Conservation (phyloP, 2,113 vertebrate species). For the Taurulus bubalis region DNA sequence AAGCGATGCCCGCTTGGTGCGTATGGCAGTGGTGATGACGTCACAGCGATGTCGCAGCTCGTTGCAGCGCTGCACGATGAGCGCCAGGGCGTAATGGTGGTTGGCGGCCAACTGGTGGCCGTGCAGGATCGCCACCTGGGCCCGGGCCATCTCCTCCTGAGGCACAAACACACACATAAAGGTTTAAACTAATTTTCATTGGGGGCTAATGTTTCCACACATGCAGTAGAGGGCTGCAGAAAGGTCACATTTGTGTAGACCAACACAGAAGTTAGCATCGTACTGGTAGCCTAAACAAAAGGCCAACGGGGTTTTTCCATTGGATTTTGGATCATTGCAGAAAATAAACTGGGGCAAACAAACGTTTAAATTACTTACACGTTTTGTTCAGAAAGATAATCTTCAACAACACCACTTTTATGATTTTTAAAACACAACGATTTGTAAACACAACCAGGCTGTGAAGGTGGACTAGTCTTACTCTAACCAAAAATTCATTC, state of each 20-base stretch:
- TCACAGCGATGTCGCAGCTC: conserved; percentile 92
- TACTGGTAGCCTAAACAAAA: neutral
- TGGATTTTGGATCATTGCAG: too few relatives aligned
- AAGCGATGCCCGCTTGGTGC: conserved; percentile 84
- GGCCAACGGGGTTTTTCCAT: neutral
- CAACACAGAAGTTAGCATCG: neutral
- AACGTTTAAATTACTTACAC: too few relatives aligned
- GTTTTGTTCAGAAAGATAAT: too few relatives aligned
- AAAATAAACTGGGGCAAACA: too few relatives aligned
- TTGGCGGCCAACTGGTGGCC: conserved; percentile 93
- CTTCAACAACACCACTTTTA: too few relatives aligned
- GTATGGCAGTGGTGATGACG: conserved; percentile 86
- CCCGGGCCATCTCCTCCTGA: conserved; percentile 90
- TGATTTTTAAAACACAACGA: too few relatives aligned
- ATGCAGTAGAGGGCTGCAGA: neutral
- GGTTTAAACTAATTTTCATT: neutral
- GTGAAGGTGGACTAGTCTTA: neutral
- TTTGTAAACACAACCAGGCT: neutral
- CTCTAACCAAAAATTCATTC: neutral
- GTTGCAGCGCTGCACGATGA: conserved; percentile 95
- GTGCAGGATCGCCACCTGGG: conserved; percentile 90
- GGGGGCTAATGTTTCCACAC: neutral
- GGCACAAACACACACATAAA: neutral
- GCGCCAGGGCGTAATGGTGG: conserved; percentile 94
- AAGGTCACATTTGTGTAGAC: neutral